Base-by-base conservation (phyloP, 2,113 vertebrate genomes). In the Coregonus clupeaformis region DNA sequence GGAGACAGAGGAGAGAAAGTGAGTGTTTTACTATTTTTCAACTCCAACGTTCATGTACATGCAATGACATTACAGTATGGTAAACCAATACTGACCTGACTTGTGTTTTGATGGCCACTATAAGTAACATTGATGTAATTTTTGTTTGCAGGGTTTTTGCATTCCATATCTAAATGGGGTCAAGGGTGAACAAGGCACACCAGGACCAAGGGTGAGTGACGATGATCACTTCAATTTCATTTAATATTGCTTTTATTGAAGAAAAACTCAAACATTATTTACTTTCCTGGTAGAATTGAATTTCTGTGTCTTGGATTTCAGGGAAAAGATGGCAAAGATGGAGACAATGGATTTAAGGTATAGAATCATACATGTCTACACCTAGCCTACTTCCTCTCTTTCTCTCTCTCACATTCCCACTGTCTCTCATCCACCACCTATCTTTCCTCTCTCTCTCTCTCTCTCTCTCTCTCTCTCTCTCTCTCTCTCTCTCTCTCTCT, bases 301-400 rank as follows among this genome's bases (percentile, higher is more conserved):
- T 60, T 60, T 60, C 57, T 60, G n/a, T 60, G 20, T 60, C 3
- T 84, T 22, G 65, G 29, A 63, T 87, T 90, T 71, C 86, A 99
- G 98, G 98, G 98, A 72, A 98, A 97, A 87, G 86, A 94, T 79
- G 98, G 98, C 25, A 98, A 99, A 81, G 96, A 97, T 72, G 98
- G 96, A 73, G 94, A 95, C 0, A 74, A 84, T 66, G 97, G 97
- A 59, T 72, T 24, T 1, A 86, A 76, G 24, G 98, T 98, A 89
- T 22, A 9, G 7, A 60, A 22, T 20, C 30, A 22, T 5, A 32
- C 2, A 42, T 9, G 9, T 42, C 36, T 42, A 42, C 36, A 42
- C 36, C 36, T 42, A 42, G 36, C 36, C 36, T 11, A 42, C 36
- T 42, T 42, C 36, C 7, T 42, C 36, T 42, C 36, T 42, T 42